A percentile compares a stretch with the other conserved stretches of the same genome.
These are phyloP conservation scores for Mustelus asterias DNA, from an alignment of 2,113 vertebrate species.

Conservation along the genomic window DNA sequence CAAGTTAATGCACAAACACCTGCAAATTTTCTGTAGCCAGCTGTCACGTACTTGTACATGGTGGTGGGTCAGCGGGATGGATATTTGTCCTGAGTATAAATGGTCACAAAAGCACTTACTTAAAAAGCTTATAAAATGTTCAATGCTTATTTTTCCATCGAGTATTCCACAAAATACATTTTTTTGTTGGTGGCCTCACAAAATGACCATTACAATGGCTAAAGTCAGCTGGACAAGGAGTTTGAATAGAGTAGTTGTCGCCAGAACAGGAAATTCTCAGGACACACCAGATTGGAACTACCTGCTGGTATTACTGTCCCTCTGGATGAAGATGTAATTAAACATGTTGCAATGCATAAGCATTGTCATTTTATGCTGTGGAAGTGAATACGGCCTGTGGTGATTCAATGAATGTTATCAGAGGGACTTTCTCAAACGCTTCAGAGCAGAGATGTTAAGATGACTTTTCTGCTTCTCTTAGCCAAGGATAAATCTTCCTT, in stretches of 20 bases:
- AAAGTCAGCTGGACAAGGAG: background rate
- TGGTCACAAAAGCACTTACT: background rate
- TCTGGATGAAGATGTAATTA: background rate
- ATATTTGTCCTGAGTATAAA: background rate
- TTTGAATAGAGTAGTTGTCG: background rate
- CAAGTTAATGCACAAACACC: no score
- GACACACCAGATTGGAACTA: background rate
- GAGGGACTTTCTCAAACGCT: no score
- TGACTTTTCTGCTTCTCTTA: background rate
- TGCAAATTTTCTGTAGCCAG: background rate
- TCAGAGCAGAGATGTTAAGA: background rate
- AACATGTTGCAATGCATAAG: background rate
- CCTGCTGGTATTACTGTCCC: background rate
- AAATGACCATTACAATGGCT: background rate
- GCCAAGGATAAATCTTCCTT: conserved; percentile 7
- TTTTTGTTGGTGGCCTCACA: background rate
- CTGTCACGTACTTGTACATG: background rate
- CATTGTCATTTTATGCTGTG: background rate
- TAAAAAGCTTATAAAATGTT: background rate
- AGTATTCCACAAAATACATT: background rate
- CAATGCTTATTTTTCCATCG: background rate
- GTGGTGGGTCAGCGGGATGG: background rate
- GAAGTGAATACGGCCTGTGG: background rate
- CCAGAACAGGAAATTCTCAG: background rate
- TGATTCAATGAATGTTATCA: conserved; percentile 1